Conservation (phyloP, 2,113 vertebrate species). For the Chloropsis cyanopogon region DNA sequence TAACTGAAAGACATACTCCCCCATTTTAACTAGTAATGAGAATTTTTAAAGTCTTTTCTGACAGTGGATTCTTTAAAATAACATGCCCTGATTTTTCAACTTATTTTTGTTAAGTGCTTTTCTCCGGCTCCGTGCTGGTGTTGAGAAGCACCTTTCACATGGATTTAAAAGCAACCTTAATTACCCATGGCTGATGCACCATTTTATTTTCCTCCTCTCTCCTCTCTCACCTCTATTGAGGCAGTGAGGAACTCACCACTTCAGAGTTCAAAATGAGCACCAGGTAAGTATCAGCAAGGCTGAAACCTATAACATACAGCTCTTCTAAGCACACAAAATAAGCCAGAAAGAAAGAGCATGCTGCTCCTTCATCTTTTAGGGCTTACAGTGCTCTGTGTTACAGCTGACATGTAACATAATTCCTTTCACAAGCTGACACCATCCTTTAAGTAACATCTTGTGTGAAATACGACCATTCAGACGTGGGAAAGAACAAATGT, state of each 20-base stretch:
- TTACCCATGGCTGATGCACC: background rate
- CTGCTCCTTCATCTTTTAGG: background rate
- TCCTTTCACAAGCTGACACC: background rate
- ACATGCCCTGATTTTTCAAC: background rate
- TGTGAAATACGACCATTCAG: background rate
- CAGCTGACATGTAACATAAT: background rate
- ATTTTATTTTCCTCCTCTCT: background rate
- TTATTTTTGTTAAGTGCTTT: background rate
- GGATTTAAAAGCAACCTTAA: background rate
- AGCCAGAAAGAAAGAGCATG: background rate
- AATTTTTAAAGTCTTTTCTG: background rate
- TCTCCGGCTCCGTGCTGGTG: background rate
- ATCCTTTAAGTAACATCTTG: background rate
- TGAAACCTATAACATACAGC: background rate
- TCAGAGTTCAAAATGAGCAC: background rate
- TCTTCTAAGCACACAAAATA: background rate
- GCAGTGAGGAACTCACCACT: background rate
- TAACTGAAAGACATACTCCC: background rate
- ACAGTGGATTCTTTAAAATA: background rate
- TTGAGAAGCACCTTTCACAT: background rate
- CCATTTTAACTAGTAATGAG: background rate
- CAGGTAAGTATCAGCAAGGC: background rate
- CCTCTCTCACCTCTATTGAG: accelerated
- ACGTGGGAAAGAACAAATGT: background rate
- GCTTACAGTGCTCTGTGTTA: background rate